A percentile compares a stretch with the other conserved stretches of the same genome.
phyloP scores from a whole-genome alignment of 2,797 vertebrate genomes.

The Amniataba percoides region DNA sequence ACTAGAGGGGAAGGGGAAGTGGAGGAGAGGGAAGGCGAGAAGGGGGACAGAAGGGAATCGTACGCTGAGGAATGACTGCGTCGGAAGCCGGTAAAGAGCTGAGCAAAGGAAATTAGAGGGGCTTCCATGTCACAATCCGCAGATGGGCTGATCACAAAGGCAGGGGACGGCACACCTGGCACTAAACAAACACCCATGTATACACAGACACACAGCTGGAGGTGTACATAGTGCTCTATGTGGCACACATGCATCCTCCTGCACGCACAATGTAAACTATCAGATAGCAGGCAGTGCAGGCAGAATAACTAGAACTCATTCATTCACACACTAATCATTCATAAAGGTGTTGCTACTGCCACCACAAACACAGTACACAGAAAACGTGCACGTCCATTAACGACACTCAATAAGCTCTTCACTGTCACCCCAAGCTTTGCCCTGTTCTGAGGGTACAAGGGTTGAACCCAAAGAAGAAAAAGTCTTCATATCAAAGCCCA shows the following conservation, averaged over 20 bases:
- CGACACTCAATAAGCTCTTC: slow-evolving; percentile 18
- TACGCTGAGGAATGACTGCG: slow-evolving; percentile 15
- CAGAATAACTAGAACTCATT: slow-evolving; percentile 8
- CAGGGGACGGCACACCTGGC: slow-evolving; percentile 62
- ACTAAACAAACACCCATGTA: slow-evolving; percentile 61
- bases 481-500: slow-evolving; percentile 70
- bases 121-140: slow-evolving; percentile 65
- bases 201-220: slow-evolving; percentile 63
- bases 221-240: slow-evolving; percentile 8
- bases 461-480: slow-evolving; percentile 64
- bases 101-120: slow-evolving; percentile 69
- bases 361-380: slow-evolving; percentile 27
- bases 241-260: not conserved
- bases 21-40: slow-evolving; percentile 48
- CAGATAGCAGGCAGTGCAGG: not conserved
- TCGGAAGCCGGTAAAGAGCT: slow-evolving; percentile 53
- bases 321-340: not conserved
- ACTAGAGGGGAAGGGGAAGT: slow-evolving; percentile 62
- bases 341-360: not conserved
- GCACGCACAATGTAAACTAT: not conserved
- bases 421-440: slow-evolving; percentile 13
- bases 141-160: slow-evolving; percentile 63
- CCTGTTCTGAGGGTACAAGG: slow-evolving; percentile 32
- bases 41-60: slow-evolving; percentile 37
- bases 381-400: slow-evolving; percentile 26